Base-by-base conservation (phyloP, 2,797 vertebrate genomes). In the Gymnoscopelus microlampas region DNA sequence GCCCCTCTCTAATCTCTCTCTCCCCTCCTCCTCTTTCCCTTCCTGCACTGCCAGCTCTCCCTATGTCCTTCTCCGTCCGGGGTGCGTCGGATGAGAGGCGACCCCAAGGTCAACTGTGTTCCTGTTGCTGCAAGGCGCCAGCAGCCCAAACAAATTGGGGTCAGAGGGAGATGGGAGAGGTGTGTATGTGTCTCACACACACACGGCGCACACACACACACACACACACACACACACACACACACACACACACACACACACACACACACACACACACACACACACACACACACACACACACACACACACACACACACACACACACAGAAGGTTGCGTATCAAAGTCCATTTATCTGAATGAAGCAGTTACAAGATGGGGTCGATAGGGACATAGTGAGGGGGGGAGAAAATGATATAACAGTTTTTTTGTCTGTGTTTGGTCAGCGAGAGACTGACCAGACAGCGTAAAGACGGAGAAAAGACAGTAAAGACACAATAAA, bases 81-180 rank as follows among this genome's bases (percentile, higher is more conserved):
- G 10, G 66, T 86, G 77, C 72, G 70, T 65, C 83, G 76, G 81
- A 83, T 85, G 85, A 82, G 82, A 66, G 70, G 75, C 62, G 85
- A 88, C 83, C 85, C 2, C 0, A 26, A 63, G 88, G 84, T 88
- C 80, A 77, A 83, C 73, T 29, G 9, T 81, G 77, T 76, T 82
- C 84, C 82, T 85, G 85, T 84, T 26, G 67, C 87, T 83, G 76
- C 70, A 63, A 77, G 81, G 77, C 73, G 78, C 24, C 23, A 65
- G 15, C 35, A 53, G 74, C 71, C 76, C 72, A 83, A 86, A 87
- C 88, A 89, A 89, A 90, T 91, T 91, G 87, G 88, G 87, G 88
- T 90, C 89, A 80, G 32, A 0, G 0, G 39, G 63, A 76, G 78
- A 63, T 66, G 70, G 63, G 54, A 14, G 73, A 57, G 69, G 77